Base-by-base conservation (phyloP, 2,113 vertebrate genomes). In the Nothoprocta pentlandii region DNA sequence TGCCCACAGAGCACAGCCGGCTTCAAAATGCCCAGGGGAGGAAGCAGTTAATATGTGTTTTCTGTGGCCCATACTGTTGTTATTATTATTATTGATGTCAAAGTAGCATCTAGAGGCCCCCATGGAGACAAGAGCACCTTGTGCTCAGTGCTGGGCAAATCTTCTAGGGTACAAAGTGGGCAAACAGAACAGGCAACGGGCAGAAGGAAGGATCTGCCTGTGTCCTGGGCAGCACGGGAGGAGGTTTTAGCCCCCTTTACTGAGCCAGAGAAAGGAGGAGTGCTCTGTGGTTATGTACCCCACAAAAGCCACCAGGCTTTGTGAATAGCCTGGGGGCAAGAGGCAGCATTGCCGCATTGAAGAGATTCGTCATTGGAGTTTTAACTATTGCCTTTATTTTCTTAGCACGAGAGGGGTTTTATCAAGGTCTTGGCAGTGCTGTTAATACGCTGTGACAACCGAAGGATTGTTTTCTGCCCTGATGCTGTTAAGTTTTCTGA, bases 1-100 rank as follows among this genome's bases (percentile, higher is more conserved):
- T 87, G 84, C 85, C 73, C 68, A 28, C 66, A 84, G 87, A 94
- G 80, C 61, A 51, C 66, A 90, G 75, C 42, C 44, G 26, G 69
- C 66, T 61, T 75, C 75, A 63, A 36, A 73, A 81, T 1, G 3
- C 54, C 76, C 36, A 68, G 74, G 64, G 56, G 39, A 89, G 85
- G 90, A 92, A 85, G 74, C 44, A 51, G 46, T 85, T 74, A 63
- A 87, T 10, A 9, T 1, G 32, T 4, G 9, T 8, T 79, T 89
- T 68, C 86, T 75, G 67, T 62, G n/a, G 58, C 58, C 66, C 36
- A 75, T 49, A 51, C 25, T 87, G 21, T 49, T 49, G 4, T 44
- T 59, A 36, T 1, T 59, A 36, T 1, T 46, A 6, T 54, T 59
- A 10, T 28, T 78, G 53, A 44, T 21, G 56, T 58, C 30, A 51